Base-by-base conservation (phyloP, 1,140 invertebrate species). In the Spodoptera litura region DNA sequence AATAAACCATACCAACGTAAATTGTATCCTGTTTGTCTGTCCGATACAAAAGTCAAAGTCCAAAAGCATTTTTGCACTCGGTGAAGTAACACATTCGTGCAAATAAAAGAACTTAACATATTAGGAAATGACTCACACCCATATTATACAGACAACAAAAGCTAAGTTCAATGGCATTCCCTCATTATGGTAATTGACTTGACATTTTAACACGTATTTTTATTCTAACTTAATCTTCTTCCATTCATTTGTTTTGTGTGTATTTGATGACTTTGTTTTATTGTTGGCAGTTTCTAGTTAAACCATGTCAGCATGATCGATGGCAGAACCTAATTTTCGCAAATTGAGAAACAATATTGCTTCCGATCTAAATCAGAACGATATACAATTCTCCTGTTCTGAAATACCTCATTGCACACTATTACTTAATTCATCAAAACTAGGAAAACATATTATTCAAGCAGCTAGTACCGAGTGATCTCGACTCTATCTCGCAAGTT, bases 101-200 rank as follows among this genome's bases (percentile, higher is more conserved):
- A 13, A 56, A 70, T 70, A 25, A 55, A 71, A 56, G 68, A 35
- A 15, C 27, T 55, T 71, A 44, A 44, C 38, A 44, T 71, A 70
- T 71, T 31, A 31, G 52, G 68, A 71, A 71, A 13, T 71, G 68
- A 71, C 27, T 71, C 68, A 71, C 15, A n/a, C 52, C 8, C 9
- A 44, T 44, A 44, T 9, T 44, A 44, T 1, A 35, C 68, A 71
- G 68, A 55, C 53, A 71, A 56, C 52, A 71, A 71, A 71, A 55
- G 68, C 51, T 38, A 71, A 71, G 68, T 71, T 71, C 68, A 71
- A 71, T 25, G 68, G 25, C 66, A 70, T 71, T 56, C 68, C 51
- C 68, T 71, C 53, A 71, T 71, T 71, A 71, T 56, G 49, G 66
- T 70, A 70, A 70, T 70, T 70, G 49, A 25, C 64, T 68, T 68